Evolutionary conservation across 2,888 invertebrate genomes (phyloP).

Genomic region (Dugesia japonica): DNA sequence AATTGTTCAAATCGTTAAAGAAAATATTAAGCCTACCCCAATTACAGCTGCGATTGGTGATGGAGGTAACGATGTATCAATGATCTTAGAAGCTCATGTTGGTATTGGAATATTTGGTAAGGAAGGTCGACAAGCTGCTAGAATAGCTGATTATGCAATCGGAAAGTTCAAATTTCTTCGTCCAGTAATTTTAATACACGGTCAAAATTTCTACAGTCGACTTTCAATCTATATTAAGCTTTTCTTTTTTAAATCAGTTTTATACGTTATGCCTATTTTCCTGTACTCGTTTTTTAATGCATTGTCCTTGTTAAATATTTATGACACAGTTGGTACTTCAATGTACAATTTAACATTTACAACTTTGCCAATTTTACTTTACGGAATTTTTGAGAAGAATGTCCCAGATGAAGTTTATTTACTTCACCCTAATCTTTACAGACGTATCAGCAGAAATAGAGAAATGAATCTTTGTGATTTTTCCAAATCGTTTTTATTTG

Average conservation of each 20-base stretch:
- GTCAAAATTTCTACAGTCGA: conserved; percentile 66
- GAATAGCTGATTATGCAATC: conserved; percentile 69
- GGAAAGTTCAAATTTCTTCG: conserved; percentile 60
- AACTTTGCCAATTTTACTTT: conserved; percentile 59
- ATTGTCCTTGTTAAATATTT: conserved; percentile 53
- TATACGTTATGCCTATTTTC: conserved; percentile 57
- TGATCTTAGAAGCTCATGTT: conserved; percentile 64
- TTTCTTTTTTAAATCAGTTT: conserved; percentile 70
- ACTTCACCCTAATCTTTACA: conserved; percentile 59
- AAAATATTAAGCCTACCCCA: conserved; percentile 52
- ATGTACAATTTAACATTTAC: conserved; percentile 63
- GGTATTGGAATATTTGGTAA: conserved; percentile 50
- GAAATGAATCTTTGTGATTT: background rate
- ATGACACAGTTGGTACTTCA: conserved; percentile 61
- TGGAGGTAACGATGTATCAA: conserved; percentile 89
- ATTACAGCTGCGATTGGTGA: conserved; percentile 84
- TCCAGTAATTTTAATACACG: background rate
- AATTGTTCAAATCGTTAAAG: conserved; percentile 67
- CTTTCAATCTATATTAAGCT: conserved; percentile 62
- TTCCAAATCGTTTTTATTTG: background rate
- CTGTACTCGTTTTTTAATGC: conserved; percentile 49
- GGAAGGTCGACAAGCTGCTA: conserved; percentile 54
- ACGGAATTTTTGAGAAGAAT: conserved; percentile 63
- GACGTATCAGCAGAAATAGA: background rate
- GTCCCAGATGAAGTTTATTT: conserved; percentile 52